These are phyloP conservation scores for Dicaeum eximium DNA, from an alignment of 2,113 vertebrate species.

Conservation along the genomic window DNA sequence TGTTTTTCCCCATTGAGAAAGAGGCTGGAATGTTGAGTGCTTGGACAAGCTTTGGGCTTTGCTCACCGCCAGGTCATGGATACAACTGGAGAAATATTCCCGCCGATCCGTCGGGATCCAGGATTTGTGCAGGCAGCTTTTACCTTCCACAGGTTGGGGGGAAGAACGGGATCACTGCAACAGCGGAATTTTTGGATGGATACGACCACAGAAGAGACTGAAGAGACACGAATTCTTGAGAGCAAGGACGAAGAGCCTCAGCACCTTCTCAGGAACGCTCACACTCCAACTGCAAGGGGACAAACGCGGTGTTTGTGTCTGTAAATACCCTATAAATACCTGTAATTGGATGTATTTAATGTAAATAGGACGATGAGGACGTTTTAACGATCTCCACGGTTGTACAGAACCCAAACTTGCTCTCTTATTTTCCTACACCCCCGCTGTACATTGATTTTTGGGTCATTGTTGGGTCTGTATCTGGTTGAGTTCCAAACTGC, in stretches of 20 bases:
- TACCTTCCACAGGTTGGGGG: background rate
- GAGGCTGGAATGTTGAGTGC: background rate
- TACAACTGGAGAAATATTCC: background rate
- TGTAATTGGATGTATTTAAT: constrained; percentile 43
- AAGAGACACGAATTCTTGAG: accelerated
- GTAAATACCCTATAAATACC: constrained; percentile 47
- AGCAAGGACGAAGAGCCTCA: background rate
- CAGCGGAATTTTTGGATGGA: background rate
- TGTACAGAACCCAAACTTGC: constrained; percentile 1
- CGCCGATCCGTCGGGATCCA: accelerated
- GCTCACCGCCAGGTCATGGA: background rate
- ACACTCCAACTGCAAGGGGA: background rate
- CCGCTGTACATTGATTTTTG: background rate
- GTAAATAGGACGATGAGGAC: constrained; percentile 10
- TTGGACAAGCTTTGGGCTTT: background rate
- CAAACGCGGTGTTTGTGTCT: background rate
- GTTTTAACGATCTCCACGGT: background rate
- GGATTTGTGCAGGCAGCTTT: background rate
- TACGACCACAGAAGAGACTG: background rate
- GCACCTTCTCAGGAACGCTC: constrained; percentile 39
- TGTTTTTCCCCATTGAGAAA: background rate
- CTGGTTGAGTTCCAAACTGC: constrained; percentile 20
- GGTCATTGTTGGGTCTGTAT: constrained; percentile 13
- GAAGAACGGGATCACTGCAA: background rate
- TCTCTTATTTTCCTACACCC: constrained; percentile 24